A percentile compares a stretch with the other conserved stretches of the same genome.
These are phyloP conservation scores for Archegozetes longisetosus DNA, from an alignment of 1,140 invertebrate genomes.

Conservation along the genomic window DNA sequence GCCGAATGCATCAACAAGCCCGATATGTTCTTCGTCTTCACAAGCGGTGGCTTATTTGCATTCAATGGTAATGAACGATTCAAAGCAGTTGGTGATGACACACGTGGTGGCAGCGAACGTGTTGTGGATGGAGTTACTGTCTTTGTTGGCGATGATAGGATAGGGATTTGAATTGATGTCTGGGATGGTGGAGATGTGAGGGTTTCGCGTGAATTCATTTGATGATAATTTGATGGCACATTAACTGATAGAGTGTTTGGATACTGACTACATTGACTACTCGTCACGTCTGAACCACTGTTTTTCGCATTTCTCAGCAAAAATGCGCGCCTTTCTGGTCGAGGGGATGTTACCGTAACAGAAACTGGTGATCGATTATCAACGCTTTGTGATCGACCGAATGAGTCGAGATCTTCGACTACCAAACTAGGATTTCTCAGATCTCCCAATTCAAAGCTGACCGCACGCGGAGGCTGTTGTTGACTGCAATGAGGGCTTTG, in stretches of 20 bases:
- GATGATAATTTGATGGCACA: background rate
- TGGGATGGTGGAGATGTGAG: background rate
- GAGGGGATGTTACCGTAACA: slow-evolving; percentile 22
- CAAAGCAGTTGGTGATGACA: background rate
- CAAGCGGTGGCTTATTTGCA: slow-evolving; percentile 13
- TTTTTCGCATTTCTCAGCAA: slow-evolving; percentile 17
- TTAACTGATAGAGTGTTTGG: slow-evolving; percentile 12
- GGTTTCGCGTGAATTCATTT: background rate
- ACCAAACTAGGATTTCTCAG: slow-evolving; percentile 20
- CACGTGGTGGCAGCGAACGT: background rate
- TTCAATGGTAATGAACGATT: slow-evolving; percentile 4
- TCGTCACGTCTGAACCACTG: background rate
- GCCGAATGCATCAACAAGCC: slow-evolving; percentile 1
- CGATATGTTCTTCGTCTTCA: slow-evolving; percentile 18
- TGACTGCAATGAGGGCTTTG: slow-evolving; percentile 5
- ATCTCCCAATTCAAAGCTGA: slow-evolving; percentile 22
- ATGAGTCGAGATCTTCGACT: slow-evolving; percentile 17
- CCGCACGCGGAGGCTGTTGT: slow-evolving; percentile 15
- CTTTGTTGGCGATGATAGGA: slow-evolving; percentile 1
- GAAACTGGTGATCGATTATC: slow-evolving; percentile 18
- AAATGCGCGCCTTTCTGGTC: slow-evolving; percentile 23
- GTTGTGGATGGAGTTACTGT: background rate
- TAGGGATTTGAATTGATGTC: background rate
- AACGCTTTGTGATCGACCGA: slow-evolving; percentile 20
- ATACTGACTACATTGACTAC: background rate